Base-by-base conservation (phyloP, 2,797 vertebrate genomes). In the Aldrovandia affinis region DNA sequence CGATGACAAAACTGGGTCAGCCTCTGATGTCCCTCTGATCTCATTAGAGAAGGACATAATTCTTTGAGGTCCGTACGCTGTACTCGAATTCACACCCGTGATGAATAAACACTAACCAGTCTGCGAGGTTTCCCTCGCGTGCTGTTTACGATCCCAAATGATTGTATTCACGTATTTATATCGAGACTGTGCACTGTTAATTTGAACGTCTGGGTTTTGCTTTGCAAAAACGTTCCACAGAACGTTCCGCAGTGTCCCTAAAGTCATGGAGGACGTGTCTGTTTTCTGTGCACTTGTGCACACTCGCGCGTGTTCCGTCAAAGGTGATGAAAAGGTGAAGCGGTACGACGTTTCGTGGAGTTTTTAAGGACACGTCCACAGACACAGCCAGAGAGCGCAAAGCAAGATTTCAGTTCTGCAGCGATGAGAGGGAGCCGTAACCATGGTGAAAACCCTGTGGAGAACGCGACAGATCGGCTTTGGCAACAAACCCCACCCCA, bases 361-460 rank as follows among this genome's bases (percentile, higher is more conserved):
- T 30, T 28, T 82, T 9, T 54, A 3, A 47, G 65, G 44, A 82
- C 47, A 55, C 52, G 55, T 70, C 59, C 78, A 30, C 47, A 59
- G 57, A 68, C 10, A 30, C 55, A 77, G 50, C 79, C 83, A 80
- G 36, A 84, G 83, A 77, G 25, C 12, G 2, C 81, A 78, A 75
- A 73, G 68, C 30, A 52, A 14, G 12, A 57, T 61, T 85, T 30
- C 3, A 79, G n/a, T 55, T 63, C 52, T 54, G 8, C 61, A 54
- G 78, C 65, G 77, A 81, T 75, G 81, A 83, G 81, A 70, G 80
- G 77, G 77, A 6, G 59, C 36, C 3, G 84, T 84, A 85, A 87
- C 75, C 84, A 83, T 85, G 75, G 82, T 82, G 84, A 87, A 52
- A 12, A 63, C 42, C 65, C 82, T 39, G 65, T 83, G 80, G 44